These are phyloP conservation scores for Rhinolophus sinicus DNA, from an alignment of 2,113 vertebrate species.

Conservation along the genomic window DNA sequence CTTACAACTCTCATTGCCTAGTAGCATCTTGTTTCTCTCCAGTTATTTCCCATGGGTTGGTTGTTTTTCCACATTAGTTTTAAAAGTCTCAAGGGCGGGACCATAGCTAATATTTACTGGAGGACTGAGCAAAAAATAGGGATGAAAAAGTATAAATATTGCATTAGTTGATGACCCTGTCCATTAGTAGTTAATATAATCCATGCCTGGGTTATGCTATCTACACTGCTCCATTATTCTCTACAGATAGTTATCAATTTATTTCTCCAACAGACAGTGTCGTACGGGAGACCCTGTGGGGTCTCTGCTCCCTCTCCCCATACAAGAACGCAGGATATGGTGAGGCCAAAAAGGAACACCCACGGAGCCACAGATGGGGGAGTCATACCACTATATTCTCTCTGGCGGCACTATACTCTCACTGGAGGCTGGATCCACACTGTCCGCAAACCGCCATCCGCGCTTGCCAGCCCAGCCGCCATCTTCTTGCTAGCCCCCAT, in stretches of 20 bases:
- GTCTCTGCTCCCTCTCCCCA: no score
- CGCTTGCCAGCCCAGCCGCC: no score
- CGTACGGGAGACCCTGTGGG: no score
- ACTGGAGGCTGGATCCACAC: no score
- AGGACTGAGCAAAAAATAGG: background rate
- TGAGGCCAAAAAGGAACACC: no score
- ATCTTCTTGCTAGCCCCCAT: no score
- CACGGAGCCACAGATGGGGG: no score
- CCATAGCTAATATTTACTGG: background rate
- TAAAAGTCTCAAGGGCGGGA: background rate
- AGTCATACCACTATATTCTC: no score
- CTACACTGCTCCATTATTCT: background rate
- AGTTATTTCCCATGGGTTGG: background rate
- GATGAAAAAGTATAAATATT: background rate
- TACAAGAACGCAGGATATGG: no score
- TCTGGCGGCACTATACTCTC: no score
- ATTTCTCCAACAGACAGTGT: background rate
- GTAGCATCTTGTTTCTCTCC: background rate
- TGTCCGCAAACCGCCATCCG: no score
- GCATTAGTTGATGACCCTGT: background rate
- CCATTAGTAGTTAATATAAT: background rate
- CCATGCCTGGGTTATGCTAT: background rate
- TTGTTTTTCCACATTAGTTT: constrained; percentile 9
- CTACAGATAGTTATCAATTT: background rate
- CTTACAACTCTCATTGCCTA: background rate